phyloP scores from a whole-genome alignment of 2,888 invertebrate genomes.

The Apomyelois bistriatella region DNA sequence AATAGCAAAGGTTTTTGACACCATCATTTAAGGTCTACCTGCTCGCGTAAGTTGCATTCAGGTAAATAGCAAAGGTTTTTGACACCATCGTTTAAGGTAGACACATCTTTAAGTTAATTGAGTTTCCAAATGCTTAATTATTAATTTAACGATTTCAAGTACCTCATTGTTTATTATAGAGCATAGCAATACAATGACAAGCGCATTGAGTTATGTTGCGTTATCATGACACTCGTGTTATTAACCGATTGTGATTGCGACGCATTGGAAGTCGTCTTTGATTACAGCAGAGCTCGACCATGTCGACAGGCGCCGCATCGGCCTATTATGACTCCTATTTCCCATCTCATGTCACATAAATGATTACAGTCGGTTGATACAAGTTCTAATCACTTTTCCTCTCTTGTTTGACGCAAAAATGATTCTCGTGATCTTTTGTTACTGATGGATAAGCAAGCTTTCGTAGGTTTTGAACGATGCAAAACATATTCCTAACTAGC shows the following conservation, averaged over 20 bases:
- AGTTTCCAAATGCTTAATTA: no score
- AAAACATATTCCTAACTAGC: no score
- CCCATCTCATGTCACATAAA: neutral
- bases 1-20: neutral
- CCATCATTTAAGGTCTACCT: slow-evolving; percentile 36
- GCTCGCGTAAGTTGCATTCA: slow-evolving; percentile 27
- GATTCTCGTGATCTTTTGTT: no score
- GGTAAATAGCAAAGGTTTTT: slow-evolving; percentile 14
- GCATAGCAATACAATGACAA: neutral
- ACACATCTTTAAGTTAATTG: no score
- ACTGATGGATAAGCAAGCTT: no score
- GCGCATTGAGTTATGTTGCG: slow-evolving; percentile 11
- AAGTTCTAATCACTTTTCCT: no score
- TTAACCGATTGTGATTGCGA: slow-evolving; percentile 24
- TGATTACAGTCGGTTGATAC: no score
- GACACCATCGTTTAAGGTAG: no score
- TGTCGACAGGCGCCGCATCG: neutral
- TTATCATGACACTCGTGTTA: slow-evolving; percentile 20
- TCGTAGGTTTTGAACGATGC: no score
- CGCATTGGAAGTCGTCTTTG: slow-evolving; percentile 16
- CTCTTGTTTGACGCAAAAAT: no score
- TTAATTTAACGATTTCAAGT: no score
- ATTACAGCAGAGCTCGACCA: slow-evolving; percentile 15
- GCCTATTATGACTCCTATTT: neutral
- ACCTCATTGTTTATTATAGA: neutral